Evolutionary conservation across 2,113 vertebrate species (phyloP).

Genomic region (Ptilorrhoa leucosticta): DNA sequence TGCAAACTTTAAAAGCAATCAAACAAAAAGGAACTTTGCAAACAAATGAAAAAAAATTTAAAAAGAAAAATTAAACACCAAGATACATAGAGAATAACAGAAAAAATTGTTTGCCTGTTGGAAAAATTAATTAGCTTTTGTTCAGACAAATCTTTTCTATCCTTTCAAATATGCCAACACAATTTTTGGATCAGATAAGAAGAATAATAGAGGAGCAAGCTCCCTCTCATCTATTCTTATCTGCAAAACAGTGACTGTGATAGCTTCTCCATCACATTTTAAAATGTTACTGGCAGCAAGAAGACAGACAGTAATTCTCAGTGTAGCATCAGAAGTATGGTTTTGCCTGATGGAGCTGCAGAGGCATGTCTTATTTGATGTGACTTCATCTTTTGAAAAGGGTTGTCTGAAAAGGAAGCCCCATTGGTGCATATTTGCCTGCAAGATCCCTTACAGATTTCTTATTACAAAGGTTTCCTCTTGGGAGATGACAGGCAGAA

Average conservation of each 20-base stretch:
- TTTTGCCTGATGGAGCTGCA: neutral
- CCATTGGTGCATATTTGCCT: fast-evolving
- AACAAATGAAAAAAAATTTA: neutral
- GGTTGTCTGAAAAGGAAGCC: neutral
- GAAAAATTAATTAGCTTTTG: neutral
- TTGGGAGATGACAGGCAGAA: neutral
- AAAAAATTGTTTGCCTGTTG: neutral
- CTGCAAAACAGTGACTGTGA: neutral
- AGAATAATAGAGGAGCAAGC: neutral
- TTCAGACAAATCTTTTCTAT: neutral
- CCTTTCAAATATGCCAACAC: neutral
- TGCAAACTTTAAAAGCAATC: neutral
- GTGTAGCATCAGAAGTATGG: neutral
- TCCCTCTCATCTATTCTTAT: neutral
- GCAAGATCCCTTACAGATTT: neutral
- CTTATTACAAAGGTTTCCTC: neutral
- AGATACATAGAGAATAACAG: neutral
- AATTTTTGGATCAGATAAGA: neutral
- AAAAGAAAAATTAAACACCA: neutral
- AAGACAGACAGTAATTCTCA: neutral
- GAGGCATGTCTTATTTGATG: neutral
- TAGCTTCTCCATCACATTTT: neutral
- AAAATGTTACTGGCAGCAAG: neutral
- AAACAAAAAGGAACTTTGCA: neutral
- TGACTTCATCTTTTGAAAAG: neutral